Conservation (phyloP, 1,140 invertebrate species). For the Alviniconcha marisindica region DNA sequence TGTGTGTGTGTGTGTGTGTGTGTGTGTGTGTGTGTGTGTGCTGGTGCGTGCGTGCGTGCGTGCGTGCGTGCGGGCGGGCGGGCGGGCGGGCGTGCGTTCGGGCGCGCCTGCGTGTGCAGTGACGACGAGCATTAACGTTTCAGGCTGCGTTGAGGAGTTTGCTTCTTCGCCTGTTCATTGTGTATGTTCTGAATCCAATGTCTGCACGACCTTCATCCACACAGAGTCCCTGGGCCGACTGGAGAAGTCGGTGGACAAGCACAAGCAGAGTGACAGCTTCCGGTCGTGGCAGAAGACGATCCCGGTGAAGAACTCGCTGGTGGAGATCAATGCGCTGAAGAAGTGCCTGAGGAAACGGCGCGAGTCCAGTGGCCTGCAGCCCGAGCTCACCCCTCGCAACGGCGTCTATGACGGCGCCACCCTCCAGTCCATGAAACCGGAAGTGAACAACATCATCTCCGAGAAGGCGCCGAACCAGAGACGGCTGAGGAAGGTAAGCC, state of each 20-base stretch:
- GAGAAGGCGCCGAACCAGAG: conserved; percentile 39
- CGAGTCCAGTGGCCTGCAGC: conserved; percentile 45
- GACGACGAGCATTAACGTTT: no score
- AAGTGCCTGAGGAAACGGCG: conserved; percentile 50
- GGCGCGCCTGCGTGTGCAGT: not conserved
- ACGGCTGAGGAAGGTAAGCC: conserved; percentile 29
- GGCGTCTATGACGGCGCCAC: conserved; percentile 42
- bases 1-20: conserved; percentile 18
- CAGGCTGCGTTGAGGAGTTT: no score
- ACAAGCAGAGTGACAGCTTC: conserved; percentile 46
- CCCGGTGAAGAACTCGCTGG: conserved; percentile 48
- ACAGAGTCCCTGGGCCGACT: conserved; percentile 21
- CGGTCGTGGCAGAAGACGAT: conserved; percentile 34
- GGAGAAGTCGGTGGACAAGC: conserved; percentile 43
- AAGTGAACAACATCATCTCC: conserved; percentile 39
- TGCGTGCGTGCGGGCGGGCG: not conserved
- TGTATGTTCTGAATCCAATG: not conserved
- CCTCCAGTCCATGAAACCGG: conserved; percentile 34
- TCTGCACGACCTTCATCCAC: not conserved
- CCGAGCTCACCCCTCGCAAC: conserved; percentile 44
- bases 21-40: conserved; percentile 15
- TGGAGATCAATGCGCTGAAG: conserved; percentile 50
- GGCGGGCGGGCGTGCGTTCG: not conserved
- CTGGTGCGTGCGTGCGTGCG: not conserved
- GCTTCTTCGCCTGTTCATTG: no score